A percentile compares a stretch with the other conserved stretches of the same genome.
phyloP scores from a whole-genome alignment of 2,888 invertebrate genomes.

The Apodemia hepburni region DNA sequence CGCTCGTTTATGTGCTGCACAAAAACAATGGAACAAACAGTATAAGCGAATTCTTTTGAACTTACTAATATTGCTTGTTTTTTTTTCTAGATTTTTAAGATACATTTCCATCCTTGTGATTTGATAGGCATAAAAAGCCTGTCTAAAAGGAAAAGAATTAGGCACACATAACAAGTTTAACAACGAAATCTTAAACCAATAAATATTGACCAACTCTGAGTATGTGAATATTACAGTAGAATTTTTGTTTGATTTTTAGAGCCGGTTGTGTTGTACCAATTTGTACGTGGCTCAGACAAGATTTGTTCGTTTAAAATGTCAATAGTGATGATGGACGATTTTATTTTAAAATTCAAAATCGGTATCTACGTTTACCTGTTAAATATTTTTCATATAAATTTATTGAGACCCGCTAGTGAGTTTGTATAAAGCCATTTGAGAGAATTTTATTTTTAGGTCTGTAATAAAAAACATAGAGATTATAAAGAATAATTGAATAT shows the following conservation, averaged over 20 bases:
- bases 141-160: neutral
- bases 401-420: neutral
- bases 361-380: constrained; percentile 11
- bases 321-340: constrained; percentile 1
- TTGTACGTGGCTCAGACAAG: neutral
- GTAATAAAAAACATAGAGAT: neutral
- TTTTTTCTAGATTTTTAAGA: too few relatives aligned
- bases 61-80: too few relatives aligned
- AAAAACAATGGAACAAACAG: too few relatives aligned
- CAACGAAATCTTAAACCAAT: neutral
- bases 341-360: constrained; percentile 9
- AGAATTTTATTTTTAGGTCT: neutral
- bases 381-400: constrained; percentile 7
- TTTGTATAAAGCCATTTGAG: neutral
- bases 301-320: constrained; percentile 12
- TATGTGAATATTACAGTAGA: neutral
- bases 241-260: neutral
- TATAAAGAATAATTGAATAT: too few relatives aligned
- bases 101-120: too few relatives aligned
- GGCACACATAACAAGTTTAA: neutral
- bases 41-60: too few relatives aligned
- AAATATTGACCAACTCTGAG: neutral
- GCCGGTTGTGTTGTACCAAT: neutral
- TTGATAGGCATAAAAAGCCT: too few relatives aligned
- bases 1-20: too few relatives aligned